Conservation (phyloP, 2,888 invertebrate species). For the Ochlodes sylvanus region DNA sequence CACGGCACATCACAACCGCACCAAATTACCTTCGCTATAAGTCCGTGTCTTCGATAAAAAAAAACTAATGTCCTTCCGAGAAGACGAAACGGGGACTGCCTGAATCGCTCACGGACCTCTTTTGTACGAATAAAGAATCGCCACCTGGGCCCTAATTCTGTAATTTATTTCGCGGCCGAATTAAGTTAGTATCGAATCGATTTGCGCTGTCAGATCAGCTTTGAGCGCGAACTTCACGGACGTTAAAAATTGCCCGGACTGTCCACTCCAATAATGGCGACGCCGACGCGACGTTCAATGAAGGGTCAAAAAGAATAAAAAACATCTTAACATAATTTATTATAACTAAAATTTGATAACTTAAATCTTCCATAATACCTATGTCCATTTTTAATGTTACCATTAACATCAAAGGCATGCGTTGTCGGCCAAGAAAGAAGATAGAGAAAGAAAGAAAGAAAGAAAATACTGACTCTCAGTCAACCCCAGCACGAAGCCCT, state of each 20-base stretch:
- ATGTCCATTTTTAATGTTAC: too few relatives aligned
- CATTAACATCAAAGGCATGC: too few relatives aligned
- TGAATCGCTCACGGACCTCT: slow-evolving; percentile 22
- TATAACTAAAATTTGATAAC: too few relatives aligned
- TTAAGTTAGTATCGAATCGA: slow-evolving; percentile 24
- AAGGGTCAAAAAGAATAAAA: background rate
- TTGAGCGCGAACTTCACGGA: background rate
- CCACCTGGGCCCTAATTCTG: slow-evolving; percentile 17
- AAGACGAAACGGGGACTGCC: slow-evolving; percentile 24
- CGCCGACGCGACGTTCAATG: background rate
- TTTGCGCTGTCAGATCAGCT: slow-evolving; percentile 16
- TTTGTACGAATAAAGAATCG: slow-evolving; percentile 13
- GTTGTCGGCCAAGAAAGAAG: too few relatives aligned
- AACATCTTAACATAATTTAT: too few relatives aligned
- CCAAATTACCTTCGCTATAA: slow-evolving; percentile 29
- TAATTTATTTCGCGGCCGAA: slow-evolving; percentile 19
- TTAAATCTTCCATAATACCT: too few relatives aligned
- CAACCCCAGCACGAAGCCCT: too few relatives aligned
- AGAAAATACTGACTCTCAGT: too few relatives aligned
- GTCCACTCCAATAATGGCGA: background rate
- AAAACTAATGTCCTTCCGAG: slow-evolving; percentile 42
- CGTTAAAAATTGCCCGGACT: slow-evolving; percentile 6
- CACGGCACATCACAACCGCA: slow-evolving; percentile 42
- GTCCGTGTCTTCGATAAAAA: slow-evolving; percentile 38
- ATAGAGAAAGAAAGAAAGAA: too few relatives aligned